Conservation (phyloP, 2,113 vertebrate genomes). For the Addax nasomaculatus region DNA sequence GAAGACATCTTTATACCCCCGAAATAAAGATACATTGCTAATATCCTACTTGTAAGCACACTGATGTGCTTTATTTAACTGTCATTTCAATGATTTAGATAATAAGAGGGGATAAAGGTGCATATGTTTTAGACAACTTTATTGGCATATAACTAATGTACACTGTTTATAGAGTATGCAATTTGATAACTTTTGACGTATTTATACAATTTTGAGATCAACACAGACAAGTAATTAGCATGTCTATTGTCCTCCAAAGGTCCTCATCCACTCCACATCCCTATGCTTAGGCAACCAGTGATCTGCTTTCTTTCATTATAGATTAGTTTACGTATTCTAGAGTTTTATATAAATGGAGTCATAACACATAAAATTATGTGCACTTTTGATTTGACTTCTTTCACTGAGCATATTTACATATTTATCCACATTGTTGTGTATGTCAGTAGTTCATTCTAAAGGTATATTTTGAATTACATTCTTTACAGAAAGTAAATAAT, state of each 20-base stretch:
- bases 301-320: not conserved
- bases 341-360: not conserved
- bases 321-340: not conserved
- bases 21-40: slow-evolving; percentile 26
- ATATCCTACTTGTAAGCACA: not conserved
- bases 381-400: not conserved
- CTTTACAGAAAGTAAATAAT: slow-evolving; percentile 11
- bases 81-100: not conserved
- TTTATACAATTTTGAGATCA: not conserved
- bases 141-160: not conserved
- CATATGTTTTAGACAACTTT: not conserved
- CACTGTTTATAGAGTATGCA: not conserved
- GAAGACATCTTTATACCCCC: not conserved
- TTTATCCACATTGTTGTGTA: not conserved
- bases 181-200: not conserved
- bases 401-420: not conserved
- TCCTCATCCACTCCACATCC: not conserved
- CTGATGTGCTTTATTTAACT: slow-evolving; percentile 8
- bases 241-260: not conserved
- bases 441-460: slow-evolving; percentile 6
- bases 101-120: not conserved
- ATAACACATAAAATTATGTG: not conserved
- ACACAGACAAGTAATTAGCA: slow-evolving; percentile 3
- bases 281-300: not conserved
- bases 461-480: slow-evolving; percentile 3